Evolutionary conservation across 2,888 invertebrate species (phyloP).

Genomic region (Mesorhabditis belari): DNA sequence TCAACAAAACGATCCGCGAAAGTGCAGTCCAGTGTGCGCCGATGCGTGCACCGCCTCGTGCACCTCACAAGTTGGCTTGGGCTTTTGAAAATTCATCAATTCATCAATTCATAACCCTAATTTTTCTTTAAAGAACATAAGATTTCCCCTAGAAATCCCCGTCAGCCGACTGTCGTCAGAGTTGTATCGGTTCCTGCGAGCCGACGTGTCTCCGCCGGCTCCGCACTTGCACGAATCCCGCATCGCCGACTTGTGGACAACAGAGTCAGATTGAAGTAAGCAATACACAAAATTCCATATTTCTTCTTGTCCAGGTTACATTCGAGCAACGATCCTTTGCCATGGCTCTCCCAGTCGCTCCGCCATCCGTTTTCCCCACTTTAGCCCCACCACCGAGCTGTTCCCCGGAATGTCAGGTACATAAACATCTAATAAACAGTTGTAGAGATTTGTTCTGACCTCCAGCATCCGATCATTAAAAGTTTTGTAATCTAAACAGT

Average conservation of each 20-base stretch:
- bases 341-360: neutral
- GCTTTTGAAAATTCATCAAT: no score
- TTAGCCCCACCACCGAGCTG: neutral
- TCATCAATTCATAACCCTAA: neutral
- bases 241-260: neutral
- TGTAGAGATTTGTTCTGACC: no score
- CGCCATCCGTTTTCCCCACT: no score
- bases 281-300: neutral
- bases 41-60: neutral
- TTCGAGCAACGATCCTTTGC: neutral
- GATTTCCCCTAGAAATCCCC: neutral
- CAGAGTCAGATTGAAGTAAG: neutral
- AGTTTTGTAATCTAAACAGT: neutral
- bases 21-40: neutral
- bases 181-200: neutral
- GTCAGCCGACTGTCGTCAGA: neutral
- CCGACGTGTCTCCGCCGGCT: neutral
- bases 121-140: no score
- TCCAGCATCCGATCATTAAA: no score
- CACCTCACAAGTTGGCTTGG: neutral
- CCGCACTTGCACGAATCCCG: neutral
- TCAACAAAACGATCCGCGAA: neutral
- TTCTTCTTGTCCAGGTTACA: neutral
- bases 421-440: no score
- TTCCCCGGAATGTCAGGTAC: neutral